These are phyloP conservation scores for Orgyia antiqua DNA, from an alignment of 2,888 invertebrate species.

Conservation along the genomic window DNA sequence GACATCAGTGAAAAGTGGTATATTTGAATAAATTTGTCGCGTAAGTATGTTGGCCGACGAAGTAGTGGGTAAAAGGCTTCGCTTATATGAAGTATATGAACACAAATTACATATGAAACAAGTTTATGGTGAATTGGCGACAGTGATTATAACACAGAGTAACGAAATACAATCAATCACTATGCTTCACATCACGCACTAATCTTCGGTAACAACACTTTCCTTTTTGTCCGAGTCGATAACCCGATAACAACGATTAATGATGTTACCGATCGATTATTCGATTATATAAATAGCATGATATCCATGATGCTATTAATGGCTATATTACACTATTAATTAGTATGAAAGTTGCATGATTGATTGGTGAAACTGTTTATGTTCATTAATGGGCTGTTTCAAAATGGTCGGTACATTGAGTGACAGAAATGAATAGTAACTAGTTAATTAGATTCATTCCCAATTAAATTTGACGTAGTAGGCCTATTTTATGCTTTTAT, in stretches of 20 bases:
- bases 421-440: background rate
- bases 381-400: conserved; percentile 10
- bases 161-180: background rate
- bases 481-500: no score
- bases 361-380: conserved; percentile 42
- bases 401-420: background rate
- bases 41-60: no score
- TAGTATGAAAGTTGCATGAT: conserved; percentile 54
- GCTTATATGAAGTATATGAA: no score
- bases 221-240: conserved; percentile 34
- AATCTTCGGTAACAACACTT: conserved; percentile 18
- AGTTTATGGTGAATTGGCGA: no score
- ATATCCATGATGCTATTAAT: conserved; percentile 38
- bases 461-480: no score
- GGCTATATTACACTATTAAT: conserved; percentile 45
- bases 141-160: background rate
- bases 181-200: background rate
- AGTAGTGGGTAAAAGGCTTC: no score
- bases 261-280: conserved; percentile 32
- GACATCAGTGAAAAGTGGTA: no score
- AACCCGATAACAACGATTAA: conserved; percentile 26
- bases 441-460: no score
- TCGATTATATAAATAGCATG: conserved; percentile 35
- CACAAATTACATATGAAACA: no score
- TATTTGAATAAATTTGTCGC: no score